A percentile compares a stretch with the other conserved stretches of the same genome.
Evolutionary conservation across 2,797 vertebrate species (phyloP).

Genomic region (Psittacula echo): DNA sequence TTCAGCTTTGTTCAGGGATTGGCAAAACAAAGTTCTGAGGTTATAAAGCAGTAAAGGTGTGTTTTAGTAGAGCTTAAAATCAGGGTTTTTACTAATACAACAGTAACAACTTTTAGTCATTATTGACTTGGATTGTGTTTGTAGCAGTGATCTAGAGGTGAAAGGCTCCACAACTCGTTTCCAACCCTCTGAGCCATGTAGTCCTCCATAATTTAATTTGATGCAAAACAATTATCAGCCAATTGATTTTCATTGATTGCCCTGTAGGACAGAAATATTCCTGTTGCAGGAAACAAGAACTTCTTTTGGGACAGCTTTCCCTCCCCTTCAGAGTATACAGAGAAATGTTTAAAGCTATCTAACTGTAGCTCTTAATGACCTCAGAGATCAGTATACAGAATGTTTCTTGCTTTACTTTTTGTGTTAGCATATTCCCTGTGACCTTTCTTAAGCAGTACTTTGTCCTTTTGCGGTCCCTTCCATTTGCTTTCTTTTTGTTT

Average conservation of each 20-base stretch:
- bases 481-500: not conserved
- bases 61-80: conserved; percentile 40
- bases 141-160: conserved; percentile 57
- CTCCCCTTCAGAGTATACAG: not conserved
- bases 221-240: conserved; percentile 67
- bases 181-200: conserved; percentile 31
- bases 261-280: conserved; percentile 61
- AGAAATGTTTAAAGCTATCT: not conserved
- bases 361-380: not conserved
- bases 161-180: conserved; percentile 66
- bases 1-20: not conserved
- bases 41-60: conserved; percentile 30
- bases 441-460: not conserved
- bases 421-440: not conserved
- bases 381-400: not conserved
- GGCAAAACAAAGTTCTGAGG: not conserved
- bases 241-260: conserved; percentile 72
- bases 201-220: conserved; percentile 63
- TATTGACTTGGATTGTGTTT: conserved; percentile 63
- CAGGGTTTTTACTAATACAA: conserved; percentile 32
- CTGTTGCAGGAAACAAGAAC: conserved; percentile 16
- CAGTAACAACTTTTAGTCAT: conserved; percentile 40
- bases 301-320: not conserved
- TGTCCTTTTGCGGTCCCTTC: not conserved
- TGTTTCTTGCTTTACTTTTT: not conserved